These are phyloP conservation scores for Frieseomelitta varia DNA, from an alignment of 1,140 invertebrate genomes.

Conservation along the genomic window DNA sequence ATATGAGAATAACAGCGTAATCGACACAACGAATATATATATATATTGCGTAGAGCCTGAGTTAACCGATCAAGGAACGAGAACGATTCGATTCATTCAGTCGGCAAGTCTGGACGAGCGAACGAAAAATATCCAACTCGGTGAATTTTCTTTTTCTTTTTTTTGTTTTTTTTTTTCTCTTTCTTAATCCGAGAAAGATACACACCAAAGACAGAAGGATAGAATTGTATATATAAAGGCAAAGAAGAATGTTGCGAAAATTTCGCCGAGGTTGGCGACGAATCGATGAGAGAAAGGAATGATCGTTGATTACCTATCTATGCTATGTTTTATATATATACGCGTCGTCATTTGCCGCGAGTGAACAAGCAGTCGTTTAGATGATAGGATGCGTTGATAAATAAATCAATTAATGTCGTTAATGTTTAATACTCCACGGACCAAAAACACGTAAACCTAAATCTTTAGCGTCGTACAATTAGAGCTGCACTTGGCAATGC, in stretches of 20 bases:
- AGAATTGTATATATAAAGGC: too few relatives aligned
- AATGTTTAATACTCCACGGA: constrained; percentile 75
- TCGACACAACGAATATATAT: constrained; percentile 62
- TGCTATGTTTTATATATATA: constrained; percentile 41
- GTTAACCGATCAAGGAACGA: constrained; percentile 2
- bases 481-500: constrained; percentile 69
- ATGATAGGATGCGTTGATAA: constrained; percentile 61
- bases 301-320: constrained; percentile 28
- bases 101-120: neutral
- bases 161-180: neutral
- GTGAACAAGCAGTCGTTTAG: constrained; percentile 49
- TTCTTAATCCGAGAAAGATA: neutral
- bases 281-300: constrained; percentile 23
- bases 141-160: neutral
- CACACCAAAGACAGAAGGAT: too few relatives aligned
- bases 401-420: constrained; percentile 67
- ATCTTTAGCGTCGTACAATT: constrained; percentile 59
- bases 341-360: constrained; percentile 36
- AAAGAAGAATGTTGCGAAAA: neutral
- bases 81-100: neutral
- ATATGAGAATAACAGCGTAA: constrained; percentile 26
- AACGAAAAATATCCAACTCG: neutral
- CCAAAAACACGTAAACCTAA: constrained; percentile 73
- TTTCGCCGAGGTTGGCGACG: neutral
- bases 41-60: constrained; percentile 41